phyloP scores from a whole-genome alignment of 2,888 invertebrate genomes.

The Thereva nobilitata region DNA sequence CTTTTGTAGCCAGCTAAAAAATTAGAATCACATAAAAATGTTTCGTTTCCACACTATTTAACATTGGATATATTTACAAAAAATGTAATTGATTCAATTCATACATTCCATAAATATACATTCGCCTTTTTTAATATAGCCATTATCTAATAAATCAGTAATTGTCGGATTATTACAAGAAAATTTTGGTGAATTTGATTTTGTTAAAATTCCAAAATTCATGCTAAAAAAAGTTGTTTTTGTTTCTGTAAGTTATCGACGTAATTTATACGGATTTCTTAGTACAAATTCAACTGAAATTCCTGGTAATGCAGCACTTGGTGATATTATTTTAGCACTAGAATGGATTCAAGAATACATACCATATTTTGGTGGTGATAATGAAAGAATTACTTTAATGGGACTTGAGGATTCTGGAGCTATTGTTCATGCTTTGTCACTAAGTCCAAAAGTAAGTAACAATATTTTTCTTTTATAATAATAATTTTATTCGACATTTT shows the following conservation, averaged over 20 bases:
- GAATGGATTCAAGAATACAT: constrained; percentile 23
- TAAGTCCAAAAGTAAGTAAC: constrained; percentile 20
- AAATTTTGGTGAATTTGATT: constrained; percentile 19
- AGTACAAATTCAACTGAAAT: constrained; percentile 13
- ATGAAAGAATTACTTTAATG: constrained; percentile 15
- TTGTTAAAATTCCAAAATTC: neutral
- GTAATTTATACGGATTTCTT: constrained; percentile 12
- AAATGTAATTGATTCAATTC: neutral
- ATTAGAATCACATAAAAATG: neutral
- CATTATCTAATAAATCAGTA: constrained; percentile 9
- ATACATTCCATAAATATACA: neutral
- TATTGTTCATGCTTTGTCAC: constrained; percentile 39
- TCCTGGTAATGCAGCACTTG: constrained; percentile 13
- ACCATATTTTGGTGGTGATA: constrained; percentile 13
- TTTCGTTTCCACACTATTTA: neutral
- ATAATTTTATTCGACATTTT: no score
- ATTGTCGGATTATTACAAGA: constrained; percentile 17
- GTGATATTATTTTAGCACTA: constrained; percentile 14
- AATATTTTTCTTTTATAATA: neutral
- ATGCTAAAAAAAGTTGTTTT: constrained; percentile 13
- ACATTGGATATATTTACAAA: constrained; percentile 22
- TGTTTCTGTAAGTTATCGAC: constrained; percentile 3
- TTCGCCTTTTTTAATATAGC: neutral
- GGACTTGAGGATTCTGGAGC: constrained; percentile 27
- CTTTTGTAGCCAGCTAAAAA: constrained; percentile 14